Evolutionary conservation across 2,888 invertebrate species (phyloP).

Genomic region (Harpagoxenus sublaevis): DNA sequence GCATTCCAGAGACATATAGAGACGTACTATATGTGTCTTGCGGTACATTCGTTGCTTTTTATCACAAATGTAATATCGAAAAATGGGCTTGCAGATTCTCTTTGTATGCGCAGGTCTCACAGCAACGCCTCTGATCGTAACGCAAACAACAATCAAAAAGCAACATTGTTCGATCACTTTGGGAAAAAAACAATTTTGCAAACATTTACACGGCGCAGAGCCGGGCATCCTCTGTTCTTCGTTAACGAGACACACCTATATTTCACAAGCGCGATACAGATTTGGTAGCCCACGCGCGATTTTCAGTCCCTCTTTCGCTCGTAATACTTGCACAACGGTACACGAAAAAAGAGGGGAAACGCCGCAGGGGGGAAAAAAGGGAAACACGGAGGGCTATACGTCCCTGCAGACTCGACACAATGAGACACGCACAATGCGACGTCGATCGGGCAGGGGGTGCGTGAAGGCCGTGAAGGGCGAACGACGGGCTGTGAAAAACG

Average conservation of each 20-base stretch:
- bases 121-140: neutral
- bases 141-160: constrained; percentile 28
- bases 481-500: constrained; percentile 49
- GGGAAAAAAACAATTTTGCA: constrained; percentile 69
- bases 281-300: constrained; percentile 16
- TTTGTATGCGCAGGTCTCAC: neutral
- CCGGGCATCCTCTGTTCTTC: constrained; percentile 24
- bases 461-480: constrained; percentile 37
- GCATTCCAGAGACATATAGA: too few relatives aligned
- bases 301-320: constrained; percentile 35
- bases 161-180: constrained; percentile 28
- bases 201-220: constrained; percentile 48
- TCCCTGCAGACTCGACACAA: constrained; percentile 70
- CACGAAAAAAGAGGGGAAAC: constrained; percentile 20
- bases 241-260: constrained; percentile 68
- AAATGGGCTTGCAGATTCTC: neutral
- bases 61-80: neutral
- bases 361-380: constrained; percentile 29
- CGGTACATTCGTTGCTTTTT: neutral
- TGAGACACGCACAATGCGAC: constrained; percentile 73
- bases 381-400: constrained; percentile 48
- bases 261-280: constrained; percentile 54
- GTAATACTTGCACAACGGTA: constrained; percentile 29
- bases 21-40: neutral
- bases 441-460: constrained; percentile 57